Percentiles rank a stretch among this genome's conserved stretches.
These are phyloP conservation scores for Propithecus coquereli DNA, from an alignment of 2,113 vertebrate species.

Conservation along the genomic window DNA sequence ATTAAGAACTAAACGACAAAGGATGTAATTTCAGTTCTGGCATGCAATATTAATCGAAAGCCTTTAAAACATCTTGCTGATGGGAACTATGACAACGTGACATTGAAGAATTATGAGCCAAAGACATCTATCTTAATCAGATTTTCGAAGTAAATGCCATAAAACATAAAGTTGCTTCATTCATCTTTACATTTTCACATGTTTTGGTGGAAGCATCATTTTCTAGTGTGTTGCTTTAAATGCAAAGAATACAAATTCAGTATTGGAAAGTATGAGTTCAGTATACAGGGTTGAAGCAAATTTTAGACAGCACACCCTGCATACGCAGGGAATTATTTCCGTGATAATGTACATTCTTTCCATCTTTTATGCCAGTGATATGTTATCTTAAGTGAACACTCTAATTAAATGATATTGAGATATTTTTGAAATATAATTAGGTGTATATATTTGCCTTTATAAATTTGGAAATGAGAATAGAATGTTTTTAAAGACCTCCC, in stretches of 20 bases:
- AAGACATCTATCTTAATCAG: conserved; percentile 91
- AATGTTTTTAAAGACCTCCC: conserved; percentile 27
- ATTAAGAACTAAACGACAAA: conserved; percentile 92
- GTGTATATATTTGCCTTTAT: background rate
- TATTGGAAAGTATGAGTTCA: conserved; percentile 2
- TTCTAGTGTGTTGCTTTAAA: conserved; percentile 75
- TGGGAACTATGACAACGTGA: conserved; percentile 91
- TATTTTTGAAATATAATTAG: conserved; percentile 39
- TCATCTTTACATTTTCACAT: conserved; percentile 83
- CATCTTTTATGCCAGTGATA: background rate
- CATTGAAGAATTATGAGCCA: conserved; percentile 90
- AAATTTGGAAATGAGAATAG: conserved; percentile 19
- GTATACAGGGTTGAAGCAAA: background rate
- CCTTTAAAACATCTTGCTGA: conserved; percentile 91
- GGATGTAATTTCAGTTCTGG: conserved; percentile 89
- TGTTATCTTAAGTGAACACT: background rate
- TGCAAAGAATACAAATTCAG: conserved; percentile 48
- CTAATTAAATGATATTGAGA: background rate
- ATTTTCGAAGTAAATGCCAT: conserved; percentile 90
- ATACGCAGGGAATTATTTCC: background rate
- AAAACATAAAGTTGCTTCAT: conserved; percentile 89
- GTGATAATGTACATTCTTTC: background rate
- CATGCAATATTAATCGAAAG: conserved; percentile 94
- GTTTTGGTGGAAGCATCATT: conserved; percentile 71
- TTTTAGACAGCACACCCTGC: background rate